These are phyloP conservation scores for Resseliella maxima DNA, from an alignment of 2,888 invertebrate genomes.

Conservation along the genomic window DNA sequence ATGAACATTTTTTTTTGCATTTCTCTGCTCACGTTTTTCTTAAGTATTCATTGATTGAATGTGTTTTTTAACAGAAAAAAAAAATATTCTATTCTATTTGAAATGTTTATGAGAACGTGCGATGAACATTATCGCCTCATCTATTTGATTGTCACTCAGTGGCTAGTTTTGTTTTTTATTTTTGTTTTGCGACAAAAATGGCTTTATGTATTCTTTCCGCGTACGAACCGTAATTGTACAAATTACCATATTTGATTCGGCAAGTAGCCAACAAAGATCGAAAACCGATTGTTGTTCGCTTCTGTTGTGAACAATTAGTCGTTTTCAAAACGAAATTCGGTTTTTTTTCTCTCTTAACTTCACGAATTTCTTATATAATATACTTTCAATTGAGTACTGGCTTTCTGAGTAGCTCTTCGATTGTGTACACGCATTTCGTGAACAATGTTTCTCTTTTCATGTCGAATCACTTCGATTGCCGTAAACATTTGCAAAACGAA, in stretches of 20 bases:
- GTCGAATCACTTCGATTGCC: background rate
- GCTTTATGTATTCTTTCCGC: background rate
- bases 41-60: background rate
- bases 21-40: background rate
- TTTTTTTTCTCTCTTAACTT: too few relatives aligned
- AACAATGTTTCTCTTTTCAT: background rate
- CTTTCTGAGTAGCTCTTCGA: too few relatives aligned
- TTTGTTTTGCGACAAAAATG: background rate
- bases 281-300: background rate
- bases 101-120: constrained; percentile 37
- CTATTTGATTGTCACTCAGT: background rate
- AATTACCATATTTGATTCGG: constrained; percentile 50
- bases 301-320: constrained; percentile 1
- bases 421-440: constrained; percentile 29
- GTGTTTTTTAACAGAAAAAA: too few relatives aligned
- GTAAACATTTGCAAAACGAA: background rate
- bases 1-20: background rate
- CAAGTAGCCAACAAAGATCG: background rate
- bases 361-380: background rate
- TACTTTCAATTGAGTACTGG: background rate
- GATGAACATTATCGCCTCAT: constrained; percentile 32
- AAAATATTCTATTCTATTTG: constrained; percentile 15
- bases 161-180: background rate
- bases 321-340: constrained; percentile 31
- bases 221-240: background rate